Base-by-base conservation (phyloP, 2,113 vertebrate species). In the Alligator sinensis region DNA sequence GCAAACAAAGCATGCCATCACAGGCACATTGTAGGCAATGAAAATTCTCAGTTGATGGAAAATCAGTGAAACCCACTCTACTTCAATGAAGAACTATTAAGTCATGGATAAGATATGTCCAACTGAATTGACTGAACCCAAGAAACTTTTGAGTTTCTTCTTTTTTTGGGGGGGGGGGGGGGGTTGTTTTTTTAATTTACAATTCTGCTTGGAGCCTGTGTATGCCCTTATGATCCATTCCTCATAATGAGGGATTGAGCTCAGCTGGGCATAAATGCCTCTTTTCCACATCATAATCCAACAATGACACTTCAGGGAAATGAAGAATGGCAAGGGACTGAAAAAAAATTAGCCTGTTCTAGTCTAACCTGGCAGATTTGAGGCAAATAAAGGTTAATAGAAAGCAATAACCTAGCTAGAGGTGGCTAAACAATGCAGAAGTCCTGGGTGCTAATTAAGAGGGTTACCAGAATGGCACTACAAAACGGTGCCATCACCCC, bases 1-100 rank as follows among this genome's bases (percentile, higher is more conserved):
- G 47, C 47, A 75, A 89, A 13, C 25, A 66, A 68, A 83, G 4
- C 11, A 30, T 11, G 82, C 17, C 9, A 54, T 11, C 63, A 14
- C 0, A 0, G 14, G n/a, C 47, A 28, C 68, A 72, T 24, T 38
- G 38, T 5, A 81, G 24, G 54, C 13, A 22, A 38, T 38, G 60
- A 3, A n/a, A 80, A 21, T 27, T 82, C 34, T 9, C 2, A 89
- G 22, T 7, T 16, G 4, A 0, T 3, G 2, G 47, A 87, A 80
- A 58, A 30, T 24, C 68, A 5, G 4, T 57, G 80, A 72, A 57
- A 30, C 5, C 0, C 1, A 59, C 66, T 30, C 11, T 19, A 70
- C 47, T 91, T 77, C 77, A 80, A 80, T 6, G 54, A 28, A 1
- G 0, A 84, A 30, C 25, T 82, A 55, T 7, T 54, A 16, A 22